Percentiles rank a stretch among this genome's conserved stretches.
Conservation (phyloP, 2,113 vertebrate species). For the Rattus rattus region DNA sequence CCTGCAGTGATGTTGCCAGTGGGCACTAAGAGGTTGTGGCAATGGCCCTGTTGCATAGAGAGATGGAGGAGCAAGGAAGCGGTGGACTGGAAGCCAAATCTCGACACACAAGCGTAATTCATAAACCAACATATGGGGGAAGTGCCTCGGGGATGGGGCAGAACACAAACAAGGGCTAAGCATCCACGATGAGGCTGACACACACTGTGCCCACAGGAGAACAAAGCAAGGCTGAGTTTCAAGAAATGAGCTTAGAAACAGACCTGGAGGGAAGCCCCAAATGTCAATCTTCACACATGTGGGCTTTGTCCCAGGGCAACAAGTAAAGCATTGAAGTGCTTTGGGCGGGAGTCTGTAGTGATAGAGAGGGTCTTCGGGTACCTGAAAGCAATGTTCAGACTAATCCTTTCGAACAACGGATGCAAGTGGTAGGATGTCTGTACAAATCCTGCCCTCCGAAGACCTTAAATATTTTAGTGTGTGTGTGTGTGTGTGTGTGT, state of each 20-base stretch:
- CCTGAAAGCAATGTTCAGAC: background rate
- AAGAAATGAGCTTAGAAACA: background rate
- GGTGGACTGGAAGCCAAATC: background rate
- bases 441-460: background rate
- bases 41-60: background rate
- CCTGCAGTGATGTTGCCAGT: background rate
- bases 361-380: background rate
- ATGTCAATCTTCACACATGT: background rate
- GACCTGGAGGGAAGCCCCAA: background rate
- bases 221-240: background rate
- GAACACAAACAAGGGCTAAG: background rate
- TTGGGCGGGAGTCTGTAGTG: background rate
- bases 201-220: background rate
- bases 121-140: constrained; percentile 22
- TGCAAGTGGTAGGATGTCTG: background rate
- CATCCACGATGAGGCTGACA: background rate
- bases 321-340: background rate
- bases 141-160: background rate
- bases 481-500: background rate
- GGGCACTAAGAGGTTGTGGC: background rate
- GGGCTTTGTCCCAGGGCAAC: background rate
- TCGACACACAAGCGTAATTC: background rate
- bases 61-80: constrained; percentile 28
- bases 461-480: background rate
- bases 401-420: background rate